Conservation (phyloP, 2,797 vertebrate species). For the Pantherophis vulpinus region DNA sequence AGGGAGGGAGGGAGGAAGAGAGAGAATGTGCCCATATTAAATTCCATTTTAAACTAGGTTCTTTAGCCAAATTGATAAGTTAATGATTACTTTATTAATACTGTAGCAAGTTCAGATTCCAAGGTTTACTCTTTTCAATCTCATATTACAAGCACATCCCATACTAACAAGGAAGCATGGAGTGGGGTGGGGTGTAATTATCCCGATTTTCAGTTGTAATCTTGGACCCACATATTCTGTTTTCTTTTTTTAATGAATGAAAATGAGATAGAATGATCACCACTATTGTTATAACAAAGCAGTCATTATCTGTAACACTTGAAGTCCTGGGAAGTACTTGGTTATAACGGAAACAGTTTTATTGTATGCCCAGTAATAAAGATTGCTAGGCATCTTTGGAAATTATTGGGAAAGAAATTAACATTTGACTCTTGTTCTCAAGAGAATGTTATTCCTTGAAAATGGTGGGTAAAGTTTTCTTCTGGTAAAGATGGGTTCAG, state of each 20-base stretch:
- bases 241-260: not conserved
- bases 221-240: not conserved
- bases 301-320: not conserved
- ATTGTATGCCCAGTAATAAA: not conserved
- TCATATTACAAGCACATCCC: not conserved
- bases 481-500: not conserved
- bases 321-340: not conserved
- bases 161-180: not conserved
- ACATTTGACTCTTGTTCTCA: not conserved
- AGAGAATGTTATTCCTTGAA: not conserved
- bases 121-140: not conserved
- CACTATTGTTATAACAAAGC: not conserved
- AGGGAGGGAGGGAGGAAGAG: too few relatives aligned
- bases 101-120: not conserved
- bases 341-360: not conserved
- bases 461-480: not conserved
- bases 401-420: not conserved
- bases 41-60: not conserved
- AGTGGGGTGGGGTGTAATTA: not conserved
- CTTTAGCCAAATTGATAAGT: not conserved
- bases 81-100: not conserved
- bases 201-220: not conserved
- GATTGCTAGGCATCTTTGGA: not conserved
- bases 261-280: not conserved
- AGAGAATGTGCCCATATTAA: not conserved